Base-by-base conservation (phyloP, 1,140 invertebrate species). In the Eriosoma lanigerum region DNA sequence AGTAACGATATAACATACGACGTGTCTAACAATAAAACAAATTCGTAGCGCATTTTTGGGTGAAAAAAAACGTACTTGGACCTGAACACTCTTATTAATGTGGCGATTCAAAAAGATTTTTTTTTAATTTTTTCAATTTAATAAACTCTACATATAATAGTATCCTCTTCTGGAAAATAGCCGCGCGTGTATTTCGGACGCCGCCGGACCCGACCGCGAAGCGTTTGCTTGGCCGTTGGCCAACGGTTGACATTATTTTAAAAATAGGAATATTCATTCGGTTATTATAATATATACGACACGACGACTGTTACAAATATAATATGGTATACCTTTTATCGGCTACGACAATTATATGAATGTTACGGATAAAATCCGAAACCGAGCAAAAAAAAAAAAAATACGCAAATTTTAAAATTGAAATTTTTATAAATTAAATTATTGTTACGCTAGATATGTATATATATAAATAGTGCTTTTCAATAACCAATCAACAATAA, bases 161-260 rank as follows among this genome's bases (percentile, higher is more conserved):
- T 24, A 48, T 68, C 44, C 21, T 68, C 66, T 48, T 46, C 44
- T 68, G 66, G 66, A 68, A 68, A 38, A 38, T 38, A 38, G 32
- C 8, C 32, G 32, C 32, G 32, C 32, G 44, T 68, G 66, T 68
- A 68, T 68, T 68, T 68, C 21, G 66, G 66, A 68, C n/a, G 44
- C 44, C 66, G 64, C n/a, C 15, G 3, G n/a, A 46, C 24, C 44
- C 46, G n/a, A 3, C n/a, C 12, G 13, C 8, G 58, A 32, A 4
- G 19, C 5, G 29, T 64, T n/a, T 38, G 26, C n/a, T 38, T 64
- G 60, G 60, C 60, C 60, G 19, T 8, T 8, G 62, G 62, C 62
- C 32, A 38, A 6, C 32, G 12, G 68, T 72, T 72, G 68, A 72
- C 68, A 72, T 72, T 38, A 72, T 72, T 72, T 38, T 72, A 72